Evolutionary conservation across 2,888 invertebrate species (phyloP), one percentile per base, ranked within the genome.

Genomic region (Andricus quercusramuli): DNA sequence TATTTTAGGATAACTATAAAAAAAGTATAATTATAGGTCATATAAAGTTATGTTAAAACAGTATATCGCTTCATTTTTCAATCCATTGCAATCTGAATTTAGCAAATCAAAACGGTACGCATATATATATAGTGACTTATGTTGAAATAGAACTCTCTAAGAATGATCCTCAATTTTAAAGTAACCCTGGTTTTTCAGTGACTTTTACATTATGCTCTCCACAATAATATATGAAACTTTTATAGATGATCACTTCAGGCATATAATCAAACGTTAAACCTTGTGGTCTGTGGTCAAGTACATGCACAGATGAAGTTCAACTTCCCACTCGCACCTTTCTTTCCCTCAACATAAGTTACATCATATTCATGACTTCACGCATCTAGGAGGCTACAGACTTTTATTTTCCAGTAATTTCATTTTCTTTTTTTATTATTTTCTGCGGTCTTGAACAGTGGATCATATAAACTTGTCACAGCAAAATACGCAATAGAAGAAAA

Each of bases 361-460:
- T 82, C 79, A 78, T 20, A 66, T 47, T 51, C 29, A 79, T 83
- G 80, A 83, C 78, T 79, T 79, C 78, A 79, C 78, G 78, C 83
- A 79, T 78, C 70, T 67, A 29, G 78, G 78, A 80, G 83, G 80
- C 80, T 59, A 74, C 56, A 47, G n/a, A 56, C 2, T 80, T 68
- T 68, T 77, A 65, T 80, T 22, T 81, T 78, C 32, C 2, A 44
- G 0, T 62, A 13, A 62, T 62, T 67, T 41, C 2, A 5, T 67
- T 32, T 65, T 17, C 13, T 15, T 4, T 62, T 29, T 64, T 32
- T 29, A 8, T 37, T 37, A 9, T 37, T 37, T 37, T 37, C 22
- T n/a, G 32, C n/a, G 37, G 66, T 67, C 66, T 22, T 41, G n/a
- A 11, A n/a, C 37, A 41, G n/a, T 32, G 66, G 37, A 67, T 41